Evolutionary conservation across 2,888 invertebrate species (phyloP).

Genomic region (Orthosia gothica): DNA sequence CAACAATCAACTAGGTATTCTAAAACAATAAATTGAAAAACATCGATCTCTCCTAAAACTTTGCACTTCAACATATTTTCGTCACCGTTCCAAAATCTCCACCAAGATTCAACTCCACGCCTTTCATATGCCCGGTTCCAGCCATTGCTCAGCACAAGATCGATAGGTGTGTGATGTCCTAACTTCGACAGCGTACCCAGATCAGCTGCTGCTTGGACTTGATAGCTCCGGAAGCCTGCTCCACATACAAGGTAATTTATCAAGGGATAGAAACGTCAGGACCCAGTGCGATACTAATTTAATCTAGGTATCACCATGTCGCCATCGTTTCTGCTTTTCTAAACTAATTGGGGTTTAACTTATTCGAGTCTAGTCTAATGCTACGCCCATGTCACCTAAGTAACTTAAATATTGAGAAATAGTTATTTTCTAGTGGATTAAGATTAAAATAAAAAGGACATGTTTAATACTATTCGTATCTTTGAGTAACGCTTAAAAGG

Average conservation of each 20-base stretch:
- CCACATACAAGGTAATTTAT: constrained; percentile 45
- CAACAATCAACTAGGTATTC: background rate
- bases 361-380: background rate
- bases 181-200: constrained; percentile 27
- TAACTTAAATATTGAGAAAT: background rate
- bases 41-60: background rate
- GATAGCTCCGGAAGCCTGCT: constrained; percentile 38
- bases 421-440: background rate
- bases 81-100: background rate
- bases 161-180: constrained; percentile 37
- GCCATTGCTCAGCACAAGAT: constrained; percentile 34
- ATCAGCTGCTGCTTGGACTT: constrained; percentile 38
- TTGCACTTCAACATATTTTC: too few relatives aligned
- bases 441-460: background rate
- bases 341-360: background rate
- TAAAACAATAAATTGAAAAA: background rate
- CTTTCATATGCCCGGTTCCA: constrained; percentile 6
- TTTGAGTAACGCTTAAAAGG: too few relatives aligned
- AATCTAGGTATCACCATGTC: constrained; percentile 28
- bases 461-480: background rate
- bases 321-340: constrained; percentile 24
- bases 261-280: constrained; percentile 32
- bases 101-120: constrained; percentile 30
- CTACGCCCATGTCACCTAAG: background rate
- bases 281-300: constrained; percentile 12